Evolutionary conservation across 1,140 invertebrate genomes (phyloP), one percentile per base, ranked within the genome.

Genomic region (Tribolium madens): DNA sequence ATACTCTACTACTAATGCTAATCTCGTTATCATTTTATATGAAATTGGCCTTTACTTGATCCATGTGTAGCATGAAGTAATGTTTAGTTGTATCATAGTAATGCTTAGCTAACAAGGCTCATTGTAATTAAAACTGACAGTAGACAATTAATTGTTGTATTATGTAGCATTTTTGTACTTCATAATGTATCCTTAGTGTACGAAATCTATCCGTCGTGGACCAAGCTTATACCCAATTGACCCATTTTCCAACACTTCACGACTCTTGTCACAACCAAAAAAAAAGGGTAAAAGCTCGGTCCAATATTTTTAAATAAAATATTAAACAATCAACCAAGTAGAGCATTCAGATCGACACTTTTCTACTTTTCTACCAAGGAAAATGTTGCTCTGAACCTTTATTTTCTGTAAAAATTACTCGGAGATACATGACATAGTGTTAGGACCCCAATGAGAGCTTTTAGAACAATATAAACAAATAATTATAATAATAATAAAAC

Each of bases 1-100:
- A 74, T 74, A 74, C 72, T 74, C 26, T 60, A 74, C 47, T 53
- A 74, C 72, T 72, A 72, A 71, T 64, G 57, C 57, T 64, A 64
- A 73, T 52, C 31, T 73, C n/a, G 31, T 73, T 52, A 36, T 73
- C 50, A 73, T 73, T 73, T 52, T 73, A 52, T 52, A 73, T 48
- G 47, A 73, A 73, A 50, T 71, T 50, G 42, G 47, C 69, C 42
- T 71, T 47, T 71, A 50, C 69, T 71, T 71, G 69, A 50, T 50
- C 42, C 57, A 64, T 64, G 57, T 64, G 26, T 64, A 64, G 57
- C 57, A 64, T 64, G 57, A 64, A 64, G 57, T 64, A 64, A 64
- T 64, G 57, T 64, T 64, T 64, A 64, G 57, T 64, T 64, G 57
- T 64, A 64, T 33, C 57, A 64, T 64, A 64, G 57, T 33, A 36